A percentile compares a stretch with the other conserved stretches of the same genome.
Evolutionary conservation across 2,797 vertebrate genomes (phyloP).

Genomic region (Thaleichthys pacificus): DNA sequence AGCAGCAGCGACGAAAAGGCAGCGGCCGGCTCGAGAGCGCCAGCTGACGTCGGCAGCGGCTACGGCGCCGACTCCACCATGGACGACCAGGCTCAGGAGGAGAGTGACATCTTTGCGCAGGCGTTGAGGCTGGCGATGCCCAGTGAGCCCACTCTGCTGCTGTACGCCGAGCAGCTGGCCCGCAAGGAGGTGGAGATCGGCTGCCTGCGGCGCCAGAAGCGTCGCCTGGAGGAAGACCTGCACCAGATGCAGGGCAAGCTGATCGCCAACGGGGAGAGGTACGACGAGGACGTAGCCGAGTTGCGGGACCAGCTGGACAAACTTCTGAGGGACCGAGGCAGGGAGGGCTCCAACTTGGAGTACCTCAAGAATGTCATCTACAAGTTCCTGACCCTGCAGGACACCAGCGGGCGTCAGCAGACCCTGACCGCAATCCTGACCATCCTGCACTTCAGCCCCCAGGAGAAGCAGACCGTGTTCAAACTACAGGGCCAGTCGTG

Average conservation of each 20-base stretch:
- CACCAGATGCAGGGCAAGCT: conserved; percentile 80
- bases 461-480: conserved; percentile 80
- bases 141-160: conserved; percentile 82
- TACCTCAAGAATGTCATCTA: conserved; percentile 94
- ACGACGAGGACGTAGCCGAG: conserved; percentile 69
- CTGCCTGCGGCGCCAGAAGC: conserved; percentile 80
- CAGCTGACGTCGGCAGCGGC: not conserved
- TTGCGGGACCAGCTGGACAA: conserved; percentile 80
- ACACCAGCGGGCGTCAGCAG: conserved; percentile 85
- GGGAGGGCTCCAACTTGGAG: conserved; percentile 94
- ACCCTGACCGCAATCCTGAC: conserved; percentile 89
- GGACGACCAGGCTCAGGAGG: conserved; percentile 36
- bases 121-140: conserved; percentile 60
- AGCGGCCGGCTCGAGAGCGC: conserved; percentile 2
- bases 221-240: conserved; percentile 79
- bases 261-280: conserved; percentile 76
- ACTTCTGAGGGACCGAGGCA: conserved; percentile 76
- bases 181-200: conserved; percentile 85
- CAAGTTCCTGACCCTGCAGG: conserved; percentile 86
- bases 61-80: conserved; percentile 45
- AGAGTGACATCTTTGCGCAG: conserved; percentile 60
- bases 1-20: conserved; percentile 24
- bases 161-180: conserved; percentile 91
- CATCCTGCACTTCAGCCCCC: conserved; percentile 92
- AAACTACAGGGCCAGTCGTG: conserved; percentile 73